A percentile compares a stretch with the other conserved stretches of the same genome.
Evolutionary conservation across 2,113 vertebrate genomes (phyloP).

Genomic region (Dromaius novaehollandiae): DNA sequence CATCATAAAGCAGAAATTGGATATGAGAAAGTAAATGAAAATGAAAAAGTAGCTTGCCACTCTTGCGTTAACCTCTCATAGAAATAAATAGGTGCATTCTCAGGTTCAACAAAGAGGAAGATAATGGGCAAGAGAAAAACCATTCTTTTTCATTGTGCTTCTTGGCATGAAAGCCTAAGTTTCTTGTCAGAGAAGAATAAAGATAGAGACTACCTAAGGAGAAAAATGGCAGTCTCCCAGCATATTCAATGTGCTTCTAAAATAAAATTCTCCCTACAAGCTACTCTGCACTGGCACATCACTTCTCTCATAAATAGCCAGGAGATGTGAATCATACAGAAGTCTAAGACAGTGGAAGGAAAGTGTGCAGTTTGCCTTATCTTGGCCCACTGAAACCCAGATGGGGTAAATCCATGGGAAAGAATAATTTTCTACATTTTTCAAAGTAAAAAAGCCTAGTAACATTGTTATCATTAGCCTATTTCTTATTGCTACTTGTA

Average conservation of each 20-base stretch:
- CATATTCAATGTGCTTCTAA: neutral
- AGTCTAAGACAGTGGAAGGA: neutral
- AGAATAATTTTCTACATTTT: neutral
- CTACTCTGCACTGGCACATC: neutral
- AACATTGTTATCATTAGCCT: neutral
- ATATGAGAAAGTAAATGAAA: constrained; percentile 43
- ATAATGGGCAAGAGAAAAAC: neutral
- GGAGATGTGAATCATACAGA: neutral
- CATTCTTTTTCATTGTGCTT: constrained; percentile 37
- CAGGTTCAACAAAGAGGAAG: constrained; percentile 24
- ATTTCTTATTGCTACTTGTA: neutral
- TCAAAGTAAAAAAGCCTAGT: neutral
- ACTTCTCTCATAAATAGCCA: neutral
- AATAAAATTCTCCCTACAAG: neutral
- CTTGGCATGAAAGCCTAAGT: constrained; percentile 8
- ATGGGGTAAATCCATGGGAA: neutral
- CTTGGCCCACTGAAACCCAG: neutral
- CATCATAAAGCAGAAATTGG: constrained; percentile 37
- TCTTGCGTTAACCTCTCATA: neutral
- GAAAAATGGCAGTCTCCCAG: neutral
- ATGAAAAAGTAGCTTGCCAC: neutral
- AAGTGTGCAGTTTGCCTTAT: neutral
- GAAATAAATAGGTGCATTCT: constrained; percentile 26
- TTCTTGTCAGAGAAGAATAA: constrained; percentile 16
- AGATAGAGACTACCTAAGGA: neutral